Percentiles rank a stretch among this genome's conserved stretches.
These are phyloP conservation scores for Callosobruchus maculatus DNA, from an alignment of 2,888 invertebrate species.

Conservation along the genomic window DNA sequence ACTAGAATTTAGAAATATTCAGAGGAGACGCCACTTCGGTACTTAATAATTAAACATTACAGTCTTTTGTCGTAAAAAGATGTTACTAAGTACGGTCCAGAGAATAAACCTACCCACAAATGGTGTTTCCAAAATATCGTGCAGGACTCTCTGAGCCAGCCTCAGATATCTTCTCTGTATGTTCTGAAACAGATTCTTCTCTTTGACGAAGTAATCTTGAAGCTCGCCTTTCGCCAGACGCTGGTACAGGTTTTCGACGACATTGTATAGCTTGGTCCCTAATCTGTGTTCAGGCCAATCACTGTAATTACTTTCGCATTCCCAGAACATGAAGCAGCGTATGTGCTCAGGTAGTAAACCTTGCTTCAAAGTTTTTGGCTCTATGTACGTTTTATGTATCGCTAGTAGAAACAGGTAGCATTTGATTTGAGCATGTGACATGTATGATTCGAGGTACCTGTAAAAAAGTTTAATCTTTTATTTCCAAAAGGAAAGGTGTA, in stretches of 20 bases:
- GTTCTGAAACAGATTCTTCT: constrained; percentile 70
- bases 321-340: constrained; percentile 71
- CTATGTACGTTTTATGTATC: constrained; percentile 70
- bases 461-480: too few relatives aligned
- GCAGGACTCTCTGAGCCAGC: constrained; percentile 63
- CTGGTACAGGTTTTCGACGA: constrained; percentile 62
- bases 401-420: constrained; percentile 66
- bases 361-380: constrained; percentile 59
- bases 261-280: constrained; percentile 62
- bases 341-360: constrained; percentile 70
- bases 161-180: constrained; percentile 62
- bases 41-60: too few relatives aligned
- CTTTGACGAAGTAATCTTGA: constrained; percentile 68
- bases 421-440: constrained; percentile 68
- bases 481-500: too few relatives aligned
- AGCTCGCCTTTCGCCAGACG: constrained; percentile 60
- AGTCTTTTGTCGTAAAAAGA: too few relatives aligned
- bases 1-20: too few relatives aligned
- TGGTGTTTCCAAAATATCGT: constrained; percentile 67
- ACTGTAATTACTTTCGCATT: constrained; percentile 66
- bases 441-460: constrained; percentile 63
- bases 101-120: constrained; percentile 42
- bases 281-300: constrained; percentile 72
- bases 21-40: too few relatives aligned
- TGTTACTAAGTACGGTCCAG: too few relatives aligned